A percentile compares a stretch with the other conserved stretches of the same genome.
phyloP scores from a whole-genome alignment of 2,113 vertebrate species.

The Centropus unirufus region DNA sequence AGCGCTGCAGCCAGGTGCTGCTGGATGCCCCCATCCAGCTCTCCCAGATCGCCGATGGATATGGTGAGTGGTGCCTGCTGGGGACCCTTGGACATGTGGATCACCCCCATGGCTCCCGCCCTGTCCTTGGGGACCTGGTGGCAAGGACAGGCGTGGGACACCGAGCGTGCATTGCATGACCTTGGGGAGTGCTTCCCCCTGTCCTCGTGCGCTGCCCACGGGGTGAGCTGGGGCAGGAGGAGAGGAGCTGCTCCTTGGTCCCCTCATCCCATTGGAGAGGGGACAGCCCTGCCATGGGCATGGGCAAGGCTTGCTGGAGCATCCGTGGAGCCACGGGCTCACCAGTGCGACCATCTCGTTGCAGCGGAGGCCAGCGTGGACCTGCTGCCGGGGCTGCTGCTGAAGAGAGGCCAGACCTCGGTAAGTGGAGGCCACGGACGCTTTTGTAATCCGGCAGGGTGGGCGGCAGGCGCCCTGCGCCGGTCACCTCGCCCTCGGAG shows the following conservation, averaged over 20 bases:
- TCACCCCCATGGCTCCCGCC: accelerated
- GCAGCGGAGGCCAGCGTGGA: constrained; percentile 68
- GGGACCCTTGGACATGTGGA: background rate
- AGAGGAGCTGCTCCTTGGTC: background rate
- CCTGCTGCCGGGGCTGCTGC: constrained; percentile 71
- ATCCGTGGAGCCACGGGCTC: background rate
- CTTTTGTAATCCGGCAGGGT: background rate
- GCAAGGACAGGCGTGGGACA: accelerated
- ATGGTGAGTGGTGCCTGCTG: constrained; percentile 79
- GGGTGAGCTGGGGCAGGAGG: background rate
- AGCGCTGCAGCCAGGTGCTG: constrained; percentile 82
- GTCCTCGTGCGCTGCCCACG: accelerated
- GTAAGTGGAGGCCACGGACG: constrained; percentile 53
- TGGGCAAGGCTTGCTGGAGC: background rate
- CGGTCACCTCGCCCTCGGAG: accelerated
- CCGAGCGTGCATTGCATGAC: accelerated
- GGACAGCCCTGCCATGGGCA: no score
- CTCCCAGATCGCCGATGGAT: constrained; percentile 88
- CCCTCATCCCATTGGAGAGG: background rate
- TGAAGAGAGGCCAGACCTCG: constrained; percentile 82
- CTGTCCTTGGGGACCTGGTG: accelerated
- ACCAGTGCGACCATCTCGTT: constrained; percentile 2
- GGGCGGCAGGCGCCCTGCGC: background rate
- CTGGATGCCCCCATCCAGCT: constrained; percentile 93
- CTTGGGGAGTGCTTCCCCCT: background rate